These are phyloP conservation scores for Struthio camelus DNA, from an alignment of 2,113 vertebrate genomes.

Conservation along the genomic window DNA sequence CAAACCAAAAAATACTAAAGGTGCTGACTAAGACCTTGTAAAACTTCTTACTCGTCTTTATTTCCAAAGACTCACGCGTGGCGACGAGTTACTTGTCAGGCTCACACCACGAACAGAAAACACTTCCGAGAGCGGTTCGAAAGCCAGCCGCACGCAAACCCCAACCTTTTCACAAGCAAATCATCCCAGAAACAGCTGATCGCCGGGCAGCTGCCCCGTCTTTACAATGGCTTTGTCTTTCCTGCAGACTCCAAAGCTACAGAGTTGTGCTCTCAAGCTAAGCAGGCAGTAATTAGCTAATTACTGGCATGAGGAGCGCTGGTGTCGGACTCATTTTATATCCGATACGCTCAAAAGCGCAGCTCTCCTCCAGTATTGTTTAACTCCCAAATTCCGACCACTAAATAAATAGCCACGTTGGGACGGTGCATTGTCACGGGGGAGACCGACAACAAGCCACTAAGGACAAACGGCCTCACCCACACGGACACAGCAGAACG, in stretches of 20 bases:
- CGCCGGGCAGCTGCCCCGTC: neutral
- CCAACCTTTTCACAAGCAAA: neutral
- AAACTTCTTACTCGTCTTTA: neutral
- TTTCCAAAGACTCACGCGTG: neutral
- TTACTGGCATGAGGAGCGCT: neutral
- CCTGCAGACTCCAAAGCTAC: neutral
- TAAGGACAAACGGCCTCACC: neutral
- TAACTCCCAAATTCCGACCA: neutral
- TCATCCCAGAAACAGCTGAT: fast-evolving
- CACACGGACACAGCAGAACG: fast-evolving
- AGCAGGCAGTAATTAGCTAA: neutral
- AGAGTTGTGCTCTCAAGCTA: neutral
- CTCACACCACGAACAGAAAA: neutral
- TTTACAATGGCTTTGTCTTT: neutral
- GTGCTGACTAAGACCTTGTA: neutral
- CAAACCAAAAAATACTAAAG: too few relatives aligned
- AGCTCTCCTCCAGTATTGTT: neutral
- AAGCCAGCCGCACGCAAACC: fast-evolving
- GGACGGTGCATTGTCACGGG: neutral
- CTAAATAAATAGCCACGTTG: neutral
- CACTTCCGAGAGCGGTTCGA: neutral
- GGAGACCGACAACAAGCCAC: neutral
- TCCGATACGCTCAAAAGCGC: neutral
- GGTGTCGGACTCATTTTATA: neutral
- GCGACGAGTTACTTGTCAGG: too few relatives aligned